Evolutionary conservation across 2,113 vertebrate genomes (phyloP), one percentile per base, ranked within the genome.

Genomic region (Lathamus discolor): DNA sequence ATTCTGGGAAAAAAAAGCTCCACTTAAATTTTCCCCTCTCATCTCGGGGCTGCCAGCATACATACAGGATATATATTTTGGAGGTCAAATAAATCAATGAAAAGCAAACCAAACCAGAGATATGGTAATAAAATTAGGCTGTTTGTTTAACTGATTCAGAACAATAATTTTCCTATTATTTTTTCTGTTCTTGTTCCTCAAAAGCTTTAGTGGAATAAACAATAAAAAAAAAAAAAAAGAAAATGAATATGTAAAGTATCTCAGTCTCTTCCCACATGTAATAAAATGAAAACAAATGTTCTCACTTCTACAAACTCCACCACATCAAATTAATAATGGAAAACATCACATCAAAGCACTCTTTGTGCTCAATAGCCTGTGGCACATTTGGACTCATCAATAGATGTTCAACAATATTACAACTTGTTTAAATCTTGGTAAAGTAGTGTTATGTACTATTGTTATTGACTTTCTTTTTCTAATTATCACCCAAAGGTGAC

Each of bases 401-500:
- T 98, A 98, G 97, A 97, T 98, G 97, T 98, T 98, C 98, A 98
- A 97, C 97, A 98, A 97, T 98, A 98, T 97, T 97, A 97, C 97
- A 98, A 98, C 97, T 97, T 96, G 97, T 97, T 98, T 98, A 98
- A 98, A 98, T 98, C 97, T 98, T 97, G 86, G 97, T 98, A 96
- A 98, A 98, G 96, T 97, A 97, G 97, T 98, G 95, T 97, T 98
- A 97, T 97, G 97, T 97, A 98, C 97, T 98, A 97, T 97, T 98
- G 98, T 95, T 98, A 98, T 98, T 98, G 98, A 98, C 98, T 98
- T 98, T 93, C 94, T 91, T 97, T 97, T 98, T 97, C 98, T 98
- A 98, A 98, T 98, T 98, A 98, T 98, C 97, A 98, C 96, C 98
- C 97, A 98, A 98, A 98, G 98, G 98, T 98, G 98, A 98, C 96